Percentiles rank a stretch among this genome's conserved stretches.
Conservation (phyloP, 2,888 invertebrate species). For the Trichopria drosophilae region DNA sequence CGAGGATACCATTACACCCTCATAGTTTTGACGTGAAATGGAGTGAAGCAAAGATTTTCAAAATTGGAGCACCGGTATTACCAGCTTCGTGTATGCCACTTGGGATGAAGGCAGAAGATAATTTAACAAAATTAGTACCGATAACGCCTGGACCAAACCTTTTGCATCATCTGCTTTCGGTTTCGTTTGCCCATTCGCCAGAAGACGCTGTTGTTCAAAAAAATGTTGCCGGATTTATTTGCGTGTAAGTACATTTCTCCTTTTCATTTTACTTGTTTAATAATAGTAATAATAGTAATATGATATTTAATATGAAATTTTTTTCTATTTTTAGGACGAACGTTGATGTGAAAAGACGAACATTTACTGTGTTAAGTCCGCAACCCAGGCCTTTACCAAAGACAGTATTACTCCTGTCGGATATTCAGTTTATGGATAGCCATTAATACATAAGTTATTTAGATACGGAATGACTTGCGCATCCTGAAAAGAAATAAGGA, state of each 20-base stretch:
- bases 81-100: constrained; percentile 96
- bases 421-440: no score
- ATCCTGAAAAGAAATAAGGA: no score
- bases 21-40: constrained; percentile 94
- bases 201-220: constrained; percentile 85
- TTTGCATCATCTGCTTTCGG: constrained; percentile 84
- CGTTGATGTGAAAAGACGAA: no score
- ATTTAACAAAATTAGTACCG: constrained; percentile 83
- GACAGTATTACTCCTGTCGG: no score
- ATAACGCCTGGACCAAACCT: constrained; percentile 77
- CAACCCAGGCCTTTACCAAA: no score
- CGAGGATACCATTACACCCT: constrained; percentile 79
- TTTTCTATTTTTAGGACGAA: no score
- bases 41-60: constrained; percentile 85
- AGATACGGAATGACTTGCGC: no score
- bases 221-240: constrained; percentile 88
- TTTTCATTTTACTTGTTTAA: no score
- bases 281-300: no score
- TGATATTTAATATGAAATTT: no score
- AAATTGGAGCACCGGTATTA: constrained; percentile 90
- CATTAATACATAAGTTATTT: no score
- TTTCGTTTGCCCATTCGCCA: constrained; percentile 80
- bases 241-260: constrained; percentile 84
- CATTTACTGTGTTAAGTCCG: no score
- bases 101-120: constrained; percentile 92